A percentile compares a stretch with the other conserved stretches of the same genome.
Conservation (phyloP, 2,113 vertebrate genomes). For the Pao palembangensis region DNA sequence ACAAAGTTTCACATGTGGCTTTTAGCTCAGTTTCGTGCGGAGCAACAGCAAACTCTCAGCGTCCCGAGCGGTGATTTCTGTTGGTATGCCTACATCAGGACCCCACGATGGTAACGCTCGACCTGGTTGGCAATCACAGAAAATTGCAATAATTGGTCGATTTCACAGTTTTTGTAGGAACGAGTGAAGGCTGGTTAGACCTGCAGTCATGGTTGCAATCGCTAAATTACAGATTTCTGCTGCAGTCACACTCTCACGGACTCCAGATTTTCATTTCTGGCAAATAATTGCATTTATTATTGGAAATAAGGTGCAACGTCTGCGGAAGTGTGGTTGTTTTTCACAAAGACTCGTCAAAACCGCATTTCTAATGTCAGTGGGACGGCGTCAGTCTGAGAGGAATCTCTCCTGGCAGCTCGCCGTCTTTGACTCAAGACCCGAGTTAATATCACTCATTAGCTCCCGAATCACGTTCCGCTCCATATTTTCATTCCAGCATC, state of each 20-base stretch:
- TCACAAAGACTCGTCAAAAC: conserved; percentile 35
- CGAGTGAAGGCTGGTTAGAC: too few relatives aligned
- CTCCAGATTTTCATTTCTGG: conserved; percentile 32
- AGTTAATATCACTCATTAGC: conserved; percentile 43
- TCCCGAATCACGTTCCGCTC: conserved; percentile 52
- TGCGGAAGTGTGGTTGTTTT: conserved; percentile 11
- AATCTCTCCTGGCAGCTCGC: conserved; percentile 25
- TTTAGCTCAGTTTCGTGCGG: too few relatives aligned
- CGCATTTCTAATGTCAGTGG: conserved; percentile 12
- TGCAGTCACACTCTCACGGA: conserved; percentile 2
- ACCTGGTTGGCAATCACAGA: too few relatives aligned
- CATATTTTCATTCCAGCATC: conserved; percentile 62
- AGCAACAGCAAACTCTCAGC: too few relatives aligned
- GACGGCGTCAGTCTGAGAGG: background rate
- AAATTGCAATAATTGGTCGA: too few relatives aligned
- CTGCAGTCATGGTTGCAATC: background rate
- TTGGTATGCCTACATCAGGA: too few relatives aligned
- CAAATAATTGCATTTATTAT: conserved; percentile 46
- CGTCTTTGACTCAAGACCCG: conserved; percentile 35
- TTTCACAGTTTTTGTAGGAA: too few relatives aligned
- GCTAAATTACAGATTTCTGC: background rate
- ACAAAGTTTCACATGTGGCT: too few relatives aligned
- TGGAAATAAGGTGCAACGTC: conserved; percentile 18
- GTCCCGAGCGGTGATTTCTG: background rate
- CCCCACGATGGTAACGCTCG: too few relatives aligned